phyloP scores from a whole-genome alignment of 2,797 vertebrate species.

The Benthosema pterotum region DNA sequence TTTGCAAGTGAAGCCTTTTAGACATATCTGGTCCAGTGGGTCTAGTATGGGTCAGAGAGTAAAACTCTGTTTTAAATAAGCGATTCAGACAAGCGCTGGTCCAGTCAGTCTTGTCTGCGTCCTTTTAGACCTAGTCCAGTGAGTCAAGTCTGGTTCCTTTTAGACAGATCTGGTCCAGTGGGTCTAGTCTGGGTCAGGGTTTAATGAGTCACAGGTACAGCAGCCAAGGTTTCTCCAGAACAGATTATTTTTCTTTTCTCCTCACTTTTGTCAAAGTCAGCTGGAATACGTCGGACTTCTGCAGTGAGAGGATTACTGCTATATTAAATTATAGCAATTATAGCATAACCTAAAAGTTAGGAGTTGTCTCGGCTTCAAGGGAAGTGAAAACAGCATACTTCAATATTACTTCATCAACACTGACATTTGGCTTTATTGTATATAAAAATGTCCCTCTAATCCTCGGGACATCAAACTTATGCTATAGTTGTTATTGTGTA shows the following conservation, averaged over 20 bases:
- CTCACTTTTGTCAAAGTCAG: neutral
- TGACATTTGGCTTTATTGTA: constrained; percentile 3
- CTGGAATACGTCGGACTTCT: neutral
- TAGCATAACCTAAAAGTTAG: neutral
- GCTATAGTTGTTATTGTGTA: neutral
- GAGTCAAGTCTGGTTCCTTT: neutral
- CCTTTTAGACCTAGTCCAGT: neutral
- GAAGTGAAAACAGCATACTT: neutral
- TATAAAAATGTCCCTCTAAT: constrained; percentile 5
- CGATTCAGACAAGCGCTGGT: neutral
- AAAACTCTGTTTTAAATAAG: neutral
- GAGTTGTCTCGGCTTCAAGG: constrained; percentile 1
- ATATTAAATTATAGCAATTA: neutral
- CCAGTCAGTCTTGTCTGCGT: neutral
- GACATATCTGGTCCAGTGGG: too few relatives aligned
- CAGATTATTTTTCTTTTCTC: neutral
- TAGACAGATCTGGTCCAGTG: too few relatives aligned
- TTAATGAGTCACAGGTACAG: too few relatives aligned
- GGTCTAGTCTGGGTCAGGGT: neutral
- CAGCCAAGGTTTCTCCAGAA: too few relatives aligned
- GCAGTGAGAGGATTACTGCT: neutral
- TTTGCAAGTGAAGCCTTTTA: neutral
- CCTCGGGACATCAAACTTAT: too few relatives aligned
- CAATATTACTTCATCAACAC: constrained; percentile 4
- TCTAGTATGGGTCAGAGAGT: too few relatives aligned